Evolutionary conservation across 2,797 vertebrate species (phyloP).

Genomic region (Halcyon chelicuti): DNA sequence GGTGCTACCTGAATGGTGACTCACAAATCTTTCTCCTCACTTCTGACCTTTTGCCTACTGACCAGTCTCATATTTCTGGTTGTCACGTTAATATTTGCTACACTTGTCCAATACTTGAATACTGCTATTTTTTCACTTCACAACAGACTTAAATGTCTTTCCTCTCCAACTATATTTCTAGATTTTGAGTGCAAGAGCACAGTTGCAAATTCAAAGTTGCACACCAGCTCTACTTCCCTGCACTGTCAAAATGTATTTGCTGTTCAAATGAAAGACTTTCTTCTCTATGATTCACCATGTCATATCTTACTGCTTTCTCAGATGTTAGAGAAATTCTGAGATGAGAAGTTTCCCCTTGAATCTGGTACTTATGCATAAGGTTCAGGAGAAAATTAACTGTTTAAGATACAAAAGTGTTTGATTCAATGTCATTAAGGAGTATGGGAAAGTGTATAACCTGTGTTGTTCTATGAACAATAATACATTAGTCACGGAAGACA

Average conservation of each 20-base stretch:
- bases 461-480: slow-evolving; percentile 4
- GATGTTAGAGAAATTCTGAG: background rate
- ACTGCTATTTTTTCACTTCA: background rate
- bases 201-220: background rate
- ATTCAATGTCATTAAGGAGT: background rate
- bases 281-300: background rate
- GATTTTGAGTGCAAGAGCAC: background rate
- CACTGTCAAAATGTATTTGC: background rate
- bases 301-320: background rate
- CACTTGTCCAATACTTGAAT: background rate
- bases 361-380: background rate
- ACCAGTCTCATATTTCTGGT: background rate
- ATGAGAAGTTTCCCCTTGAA: background rate
- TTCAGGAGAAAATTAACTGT: background rate
- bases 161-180: background rate
- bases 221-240: background rate
- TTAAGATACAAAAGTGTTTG: background rate
- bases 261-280: background rate
- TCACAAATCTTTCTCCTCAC: background rate
- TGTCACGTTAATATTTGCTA: background rate
- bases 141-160: background rate
- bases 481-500: slow-evolving; percentile 21
- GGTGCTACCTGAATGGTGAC: background rate
- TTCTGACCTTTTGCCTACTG: background rate
- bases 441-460: background rate